These are phyloP conservation scores for Spatula clypeata DNA, from an alignment of 2,797 vertebrate species.

Conservation along the genomic window DNA sequence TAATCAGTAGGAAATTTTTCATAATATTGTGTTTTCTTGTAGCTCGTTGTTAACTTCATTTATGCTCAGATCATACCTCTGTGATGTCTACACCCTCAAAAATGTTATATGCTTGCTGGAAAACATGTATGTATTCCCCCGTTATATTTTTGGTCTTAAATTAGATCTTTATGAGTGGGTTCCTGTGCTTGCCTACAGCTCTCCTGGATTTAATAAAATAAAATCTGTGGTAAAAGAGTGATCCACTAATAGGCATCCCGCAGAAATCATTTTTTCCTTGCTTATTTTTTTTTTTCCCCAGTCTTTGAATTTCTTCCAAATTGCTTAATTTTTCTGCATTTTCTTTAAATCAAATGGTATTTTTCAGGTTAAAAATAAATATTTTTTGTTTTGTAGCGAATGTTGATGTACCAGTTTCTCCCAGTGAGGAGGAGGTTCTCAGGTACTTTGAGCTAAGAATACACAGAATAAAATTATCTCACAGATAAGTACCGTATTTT, in stretches of 20 bases:
- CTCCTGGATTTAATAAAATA: background rate
- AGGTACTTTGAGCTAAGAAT: background rate
- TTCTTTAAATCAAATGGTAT: background rate
- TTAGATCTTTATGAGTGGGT: background rate
- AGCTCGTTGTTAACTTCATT: background rate
- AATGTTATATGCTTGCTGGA: background rate
- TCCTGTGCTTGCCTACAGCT: background rate
- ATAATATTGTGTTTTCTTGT: conserved; percentile 1
- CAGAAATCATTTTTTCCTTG: background rate
- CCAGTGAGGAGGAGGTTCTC: background rate
- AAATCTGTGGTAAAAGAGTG: background rate
- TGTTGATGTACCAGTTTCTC: background rate
- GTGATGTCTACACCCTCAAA: background rate
- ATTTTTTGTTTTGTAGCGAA: background rate
- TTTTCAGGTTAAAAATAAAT: background rate
- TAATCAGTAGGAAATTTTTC: conserved; percentile 20
- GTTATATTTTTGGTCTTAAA: background rate
- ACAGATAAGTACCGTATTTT: background rate
- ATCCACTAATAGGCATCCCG: background rate
- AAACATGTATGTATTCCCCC: background rate
- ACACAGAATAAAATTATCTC: background rate
- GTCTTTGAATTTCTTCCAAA: background rate
- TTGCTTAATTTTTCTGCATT: background rate
- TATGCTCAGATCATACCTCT: background rate
- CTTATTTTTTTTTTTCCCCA: background rate